phyloP scores from a whole-genome alignment of 2,888 invertebrate genomes.

The Erebia palarica region DNA sequence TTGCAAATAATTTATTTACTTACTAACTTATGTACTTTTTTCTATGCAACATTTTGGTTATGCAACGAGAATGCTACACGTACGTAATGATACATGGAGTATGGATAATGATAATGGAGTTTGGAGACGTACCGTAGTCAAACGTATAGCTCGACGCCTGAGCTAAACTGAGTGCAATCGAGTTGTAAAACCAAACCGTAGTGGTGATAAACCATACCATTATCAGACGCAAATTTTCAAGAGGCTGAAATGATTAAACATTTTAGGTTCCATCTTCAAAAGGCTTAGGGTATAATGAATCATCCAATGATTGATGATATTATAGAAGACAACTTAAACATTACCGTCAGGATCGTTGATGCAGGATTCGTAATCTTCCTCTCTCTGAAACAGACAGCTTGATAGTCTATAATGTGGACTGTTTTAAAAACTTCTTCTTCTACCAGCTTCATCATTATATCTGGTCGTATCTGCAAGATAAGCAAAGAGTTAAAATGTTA shows the following conservation, averaged over 20 bases:
- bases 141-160: conserved; percentile 75
- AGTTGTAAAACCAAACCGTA: conserved; percentile 82
- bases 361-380: conserved; percentile 84
- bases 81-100: neutral
- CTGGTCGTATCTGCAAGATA: conserved; percentile 79
- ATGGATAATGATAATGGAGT: neutral
- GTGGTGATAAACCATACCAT: conserved; percentile 83
- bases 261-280: neutral
- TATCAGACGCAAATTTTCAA: conserved; percentile 80
- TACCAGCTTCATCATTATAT: conserved; percentile 88
- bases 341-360: conserved; percentile 83
- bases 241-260: conserved; percentile 29
- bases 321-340: neutral
- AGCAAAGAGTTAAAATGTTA: conserved; percentile 6
- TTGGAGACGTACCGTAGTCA: conserved; percentile 65
- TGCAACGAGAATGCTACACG: conserved; percentile 15
- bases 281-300: neutral
- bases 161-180: conserved; percentile 74
- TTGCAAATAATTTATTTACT: conserved; percentile 38
- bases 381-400: conserved; percentile 92
- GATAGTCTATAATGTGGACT: conserved; percentile 92
- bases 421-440: conserved; percentile 88
- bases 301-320: neutral
- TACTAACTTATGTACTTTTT: conserved; percentile 10
- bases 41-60: conserved; percentile 14